A percentile compares a stretch with the other conserved stretches of the same genome.
phyloP scores from a whole-genome alignment of 2,113 vertebrate genomes.

The Callocephalon fimbriatum region DNA sequence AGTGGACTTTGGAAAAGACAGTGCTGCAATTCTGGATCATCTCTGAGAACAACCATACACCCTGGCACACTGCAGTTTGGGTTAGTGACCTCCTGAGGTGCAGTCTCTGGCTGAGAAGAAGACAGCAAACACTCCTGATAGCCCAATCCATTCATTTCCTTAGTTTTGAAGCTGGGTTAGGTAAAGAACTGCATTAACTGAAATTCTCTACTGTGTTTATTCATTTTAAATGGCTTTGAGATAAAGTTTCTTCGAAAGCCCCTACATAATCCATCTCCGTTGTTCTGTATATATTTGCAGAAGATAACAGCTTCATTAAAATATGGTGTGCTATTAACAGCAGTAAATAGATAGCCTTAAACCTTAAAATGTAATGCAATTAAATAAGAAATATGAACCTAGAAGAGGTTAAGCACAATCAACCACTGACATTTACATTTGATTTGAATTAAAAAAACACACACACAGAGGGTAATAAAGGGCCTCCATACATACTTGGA shows the following conservation, averaged over 20 bases:
- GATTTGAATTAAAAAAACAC: conserved; percentile 56
- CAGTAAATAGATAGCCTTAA: conserved; percentile 23
- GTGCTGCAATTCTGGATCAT: not conserved
- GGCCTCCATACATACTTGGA: conserved; percentile 50
- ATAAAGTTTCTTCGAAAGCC: not conserved
- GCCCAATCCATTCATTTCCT: not conserved
- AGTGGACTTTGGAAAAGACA: not conserved
- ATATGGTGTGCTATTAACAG: conserved; percentile 16
- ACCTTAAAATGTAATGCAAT: conserved; percentile 52
- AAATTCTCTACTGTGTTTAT: conserved; percentile 14
- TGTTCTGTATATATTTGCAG: conserved; percentile 30
- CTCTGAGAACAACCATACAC: not conserved
- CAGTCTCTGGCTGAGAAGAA: not conserved
- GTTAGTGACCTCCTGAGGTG: not conserved
- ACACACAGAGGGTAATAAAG: conserved; percentile 56
- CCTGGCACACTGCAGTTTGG: not conserved
- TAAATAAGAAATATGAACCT: conserved; percentile 64
- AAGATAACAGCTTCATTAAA: conserved; percentile 58
- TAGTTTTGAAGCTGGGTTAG: not conserved
- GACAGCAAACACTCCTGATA: not conserved
- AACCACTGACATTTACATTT: conserved; percentile 42
- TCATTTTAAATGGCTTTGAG: conserved; percentile 2
- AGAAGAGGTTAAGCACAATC: conserved; percentile 49
- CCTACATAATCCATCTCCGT: conserved; percentile 15
- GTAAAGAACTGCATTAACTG: not conserved